A percentile compares a stretch with the other conserved stretches of the same genome.
Conservation (phyloP, 2,113 vertebrate genomes). For the Oreocharis arfaki region DNA sequence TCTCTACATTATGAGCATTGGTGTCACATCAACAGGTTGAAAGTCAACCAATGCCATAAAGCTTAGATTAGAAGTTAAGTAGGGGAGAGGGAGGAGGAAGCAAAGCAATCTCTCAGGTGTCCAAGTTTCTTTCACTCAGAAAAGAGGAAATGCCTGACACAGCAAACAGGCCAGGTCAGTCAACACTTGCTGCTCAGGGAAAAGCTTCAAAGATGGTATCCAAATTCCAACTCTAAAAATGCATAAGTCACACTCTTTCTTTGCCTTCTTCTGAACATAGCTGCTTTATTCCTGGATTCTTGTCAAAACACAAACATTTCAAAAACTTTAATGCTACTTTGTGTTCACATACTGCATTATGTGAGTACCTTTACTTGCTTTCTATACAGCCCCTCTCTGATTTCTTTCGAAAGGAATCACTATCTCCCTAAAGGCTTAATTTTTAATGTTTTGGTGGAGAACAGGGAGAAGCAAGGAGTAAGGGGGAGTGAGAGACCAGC, state of each 20-base stretch:
- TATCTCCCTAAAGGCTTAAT: neutral
- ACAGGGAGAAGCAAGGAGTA: neutral
- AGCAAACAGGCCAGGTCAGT: neutral
- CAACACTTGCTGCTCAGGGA: neutral
- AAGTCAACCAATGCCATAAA: neutral
- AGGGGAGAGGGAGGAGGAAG: neutral
- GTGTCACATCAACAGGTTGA: neutral
- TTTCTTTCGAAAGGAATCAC: neutral
- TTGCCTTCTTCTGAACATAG: neutral
- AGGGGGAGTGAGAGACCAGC: neutral
- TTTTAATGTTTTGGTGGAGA: neutral
- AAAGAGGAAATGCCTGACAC: neutral
- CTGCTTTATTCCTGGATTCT: neutral
- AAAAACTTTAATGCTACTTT: neutral
- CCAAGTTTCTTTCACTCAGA: neutral
- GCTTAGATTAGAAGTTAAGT: neutral
- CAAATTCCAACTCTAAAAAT: neutral
- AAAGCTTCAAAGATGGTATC: neutral
- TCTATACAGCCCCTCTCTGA: neutral
- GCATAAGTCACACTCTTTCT: neutral
- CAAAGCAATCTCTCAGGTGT: neutral
- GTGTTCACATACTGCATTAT: neutral
- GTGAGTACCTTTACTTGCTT: neutral
- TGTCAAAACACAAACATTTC: neutral
- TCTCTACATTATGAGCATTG: neutral